These are phyloP conservation scores for Anthonomus grandis DNA, from an alignment of 1,140 invertebrate species.

Conservation along the genomic window DNA sequence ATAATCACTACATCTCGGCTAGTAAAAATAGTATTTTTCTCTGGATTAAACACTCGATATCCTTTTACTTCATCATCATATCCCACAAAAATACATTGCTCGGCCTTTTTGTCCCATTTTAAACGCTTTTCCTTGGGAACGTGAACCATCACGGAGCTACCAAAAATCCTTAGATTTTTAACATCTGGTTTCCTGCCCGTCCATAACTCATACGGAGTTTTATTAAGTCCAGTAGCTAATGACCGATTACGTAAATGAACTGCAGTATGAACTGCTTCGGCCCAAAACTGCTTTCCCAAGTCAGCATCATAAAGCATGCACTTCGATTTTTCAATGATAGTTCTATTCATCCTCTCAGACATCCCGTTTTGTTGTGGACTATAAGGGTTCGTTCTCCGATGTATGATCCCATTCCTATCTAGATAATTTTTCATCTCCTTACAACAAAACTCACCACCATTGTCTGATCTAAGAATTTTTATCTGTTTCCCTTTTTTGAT, in stretches of 20 bases:
- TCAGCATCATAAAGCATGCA: constrained; percentile 43
- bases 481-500: too few relatives aligned
- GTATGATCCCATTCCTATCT: constrained; percentile 33
- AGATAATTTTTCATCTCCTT: constrained; percentile 35
- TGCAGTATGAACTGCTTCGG: constrained; percentile 48
- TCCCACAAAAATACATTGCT: constrained; percentile 34
- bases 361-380: constrained; percentile 49
- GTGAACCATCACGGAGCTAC: constrained; percentile 43
- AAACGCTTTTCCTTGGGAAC: constrained; percentile 34
- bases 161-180: constrained; percentile 40
- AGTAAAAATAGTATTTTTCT: constrained; percentile 31
- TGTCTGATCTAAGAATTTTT: constrained; percentile 37
- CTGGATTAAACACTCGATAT: constrained; percentile 34
- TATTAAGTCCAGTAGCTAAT: constrained; percentile 20
- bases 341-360: constrained; percentile 48
- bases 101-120: constrained; percentile 37
- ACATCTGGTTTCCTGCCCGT: constrained; percentile 36
- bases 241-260: constrained; percentile 50
- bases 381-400: constrained; percentile 38
- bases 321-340: constrained; percentile 44
- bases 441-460: constrained; percentile 36
- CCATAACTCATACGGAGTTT: constrained; percentile 37
- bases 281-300: constrained; percentile 46
- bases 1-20: constrained; percentile 42
- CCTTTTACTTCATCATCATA: constrained; percentile 28